Evolutionary conservation across 2,888 invertebrate genomes (phyloP).

Genomic region (Drosophila vallismaia): DNA sequence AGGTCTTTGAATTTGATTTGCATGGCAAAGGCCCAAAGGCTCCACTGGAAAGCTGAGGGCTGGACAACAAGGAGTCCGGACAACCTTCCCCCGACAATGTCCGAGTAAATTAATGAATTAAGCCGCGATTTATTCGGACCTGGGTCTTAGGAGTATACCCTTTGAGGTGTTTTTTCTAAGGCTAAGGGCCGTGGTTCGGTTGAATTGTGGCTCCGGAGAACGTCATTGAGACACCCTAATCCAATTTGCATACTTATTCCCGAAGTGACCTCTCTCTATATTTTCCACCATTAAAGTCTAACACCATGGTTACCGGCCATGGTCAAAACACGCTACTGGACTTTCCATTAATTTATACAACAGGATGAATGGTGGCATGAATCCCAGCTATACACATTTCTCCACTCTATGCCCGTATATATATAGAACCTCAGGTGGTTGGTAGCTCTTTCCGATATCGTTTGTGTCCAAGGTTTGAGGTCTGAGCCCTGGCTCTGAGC

Average conservation of each 20-base stretch:
- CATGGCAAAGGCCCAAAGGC: conserved; percentile 55
- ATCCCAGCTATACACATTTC: conserved; percentile 31
- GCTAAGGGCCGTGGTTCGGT: conserved; percentile 1
- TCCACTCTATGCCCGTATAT: conserved; percentile 7
- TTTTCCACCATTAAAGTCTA: conserved; percentile 47
- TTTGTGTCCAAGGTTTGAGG: conserved; percentile 19
- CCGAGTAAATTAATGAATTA: conserved; percentile 33
- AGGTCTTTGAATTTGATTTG: conserved; percentile 72
- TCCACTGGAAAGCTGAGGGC: conserved; percentile 65
- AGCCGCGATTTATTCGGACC: conserved; percentile 28
- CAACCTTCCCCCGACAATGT: conserved; percentile 28
- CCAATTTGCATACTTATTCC: conserved; percentile 51
- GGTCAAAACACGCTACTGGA: conserved; percentile 75
- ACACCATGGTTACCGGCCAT: conserved; percentile 67
- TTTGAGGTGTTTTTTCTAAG: conserved; percentile 8
- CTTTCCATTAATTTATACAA: conserved; percentile 75
- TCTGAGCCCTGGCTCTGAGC: conserved; percentile 16
- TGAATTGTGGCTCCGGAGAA: conserved; percentile 33
- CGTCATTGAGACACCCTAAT: conserved; percentile 51
- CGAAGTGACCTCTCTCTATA: conserved; percentile 61
- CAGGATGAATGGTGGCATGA: conserved; percentile 55
- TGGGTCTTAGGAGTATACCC: conserved; percentile 10
- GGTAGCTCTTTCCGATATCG: conserved; percentile 8
- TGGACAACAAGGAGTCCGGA: conserved; percentile 13
- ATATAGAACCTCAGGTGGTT: conserved; percentile 44